Evolutionary conservation across 2,797 vertebrate genomes (phyloP).

Genomic region (Onychomys leucogaster): DNA sequence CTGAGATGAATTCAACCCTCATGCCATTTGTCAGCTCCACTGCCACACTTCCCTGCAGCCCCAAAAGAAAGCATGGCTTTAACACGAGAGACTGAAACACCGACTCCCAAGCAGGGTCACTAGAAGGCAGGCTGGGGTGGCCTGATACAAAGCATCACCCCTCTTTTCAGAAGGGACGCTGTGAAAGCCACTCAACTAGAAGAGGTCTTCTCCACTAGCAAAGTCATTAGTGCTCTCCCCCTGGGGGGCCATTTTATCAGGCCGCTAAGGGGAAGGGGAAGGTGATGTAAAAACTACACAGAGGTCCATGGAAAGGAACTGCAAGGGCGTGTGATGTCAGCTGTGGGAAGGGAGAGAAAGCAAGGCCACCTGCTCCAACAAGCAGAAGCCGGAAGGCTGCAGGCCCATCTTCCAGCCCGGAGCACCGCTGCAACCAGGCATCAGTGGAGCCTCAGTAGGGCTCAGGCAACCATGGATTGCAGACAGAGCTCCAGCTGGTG

Average conservation of each 20-base stretch:
- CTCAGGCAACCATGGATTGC: not conserved
- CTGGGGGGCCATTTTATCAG: not conserved
- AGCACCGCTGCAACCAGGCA: not conserved
- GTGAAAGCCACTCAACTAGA: not conserved
- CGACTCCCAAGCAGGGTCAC: not conserved
- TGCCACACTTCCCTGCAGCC: not conserved
- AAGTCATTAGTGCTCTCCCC: not conserved
- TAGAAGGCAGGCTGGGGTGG: not conserved
- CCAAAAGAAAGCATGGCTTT: not conserved
- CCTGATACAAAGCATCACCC: not conserved
- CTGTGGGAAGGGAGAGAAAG: not conserved
- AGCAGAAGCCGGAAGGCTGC: not conserved
- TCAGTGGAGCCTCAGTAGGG: not conserved
- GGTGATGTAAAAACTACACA: not conserved
- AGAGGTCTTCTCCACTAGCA: not conserved
- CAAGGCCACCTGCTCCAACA: not conserved
- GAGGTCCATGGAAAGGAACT: not conserved
- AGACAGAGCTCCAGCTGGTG: not conserved
- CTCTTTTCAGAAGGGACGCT: not conserved
- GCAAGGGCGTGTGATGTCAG: not conserved
- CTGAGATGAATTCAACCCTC: not conserved
- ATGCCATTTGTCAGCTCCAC: too few relatives aligned
- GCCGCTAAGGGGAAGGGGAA: not conserved
- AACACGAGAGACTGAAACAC: not conserved
- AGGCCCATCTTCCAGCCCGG: not conserved